These are phyloP conservation scores for Ambastaia sidthimunki DNA, from an alignment of 2,797 vertebrate species.

Conservation along the genomic window DNA sequence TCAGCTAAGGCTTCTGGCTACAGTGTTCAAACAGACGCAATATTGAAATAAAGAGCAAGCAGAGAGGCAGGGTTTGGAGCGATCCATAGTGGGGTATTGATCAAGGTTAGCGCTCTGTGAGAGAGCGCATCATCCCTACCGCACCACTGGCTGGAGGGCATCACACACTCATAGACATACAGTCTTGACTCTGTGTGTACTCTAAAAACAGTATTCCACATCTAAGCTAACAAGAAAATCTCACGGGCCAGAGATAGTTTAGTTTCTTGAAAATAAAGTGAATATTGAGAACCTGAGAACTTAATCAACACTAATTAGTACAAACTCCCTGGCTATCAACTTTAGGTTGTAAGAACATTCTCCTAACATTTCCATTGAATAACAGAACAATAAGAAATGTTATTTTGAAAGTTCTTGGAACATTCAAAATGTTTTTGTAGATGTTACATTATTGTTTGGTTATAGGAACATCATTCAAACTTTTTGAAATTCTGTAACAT, in stretches of 20 bases:
- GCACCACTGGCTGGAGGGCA: conserved; percentile 69
- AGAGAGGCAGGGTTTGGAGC: conserved; percentile 74
- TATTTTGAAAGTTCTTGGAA: too few relatives aligned
- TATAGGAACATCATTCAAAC: too few relatives aligned
- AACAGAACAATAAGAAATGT: too few relatives aligned
- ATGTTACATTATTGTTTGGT: too few relatives aligned
- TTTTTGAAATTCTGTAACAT: too few relatives aligned
- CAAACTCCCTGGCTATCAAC: background rate
- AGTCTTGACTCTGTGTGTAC: conserved; percentile 49
- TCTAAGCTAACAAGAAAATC: conserved; percentile 62
- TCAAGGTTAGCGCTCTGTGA: conserved; percentile 82
- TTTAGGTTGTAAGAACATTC: too few relatives aligned
- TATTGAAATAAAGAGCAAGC: conserved; percentile 80
- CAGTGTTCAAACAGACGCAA: conserved; percentile 80
- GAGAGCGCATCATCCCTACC: conserved; percentile 69
- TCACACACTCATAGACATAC: conserved; percentile 39
- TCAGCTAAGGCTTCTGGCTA: conserved; percentile 75
- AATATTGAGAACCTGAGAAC: conserved; percentile 19
- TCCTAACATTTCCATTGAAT: too few relatives aligned
- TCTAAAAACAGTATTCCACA: conserved; percentile 58
- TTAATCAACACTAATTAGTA: background rate
- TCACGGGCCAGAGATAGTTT: conserved; percentile 34
- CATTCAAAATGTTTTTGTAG: too few relatives aligned
- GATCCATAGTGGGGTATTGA: conserved; percentile 82
- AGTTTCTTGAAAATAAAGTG: background rate